A percentile compares a stretch with the other conserved stretches of the same genome.
Conservation (phyloP, 2,797 vertebrate genomes). For the Sebastes diploproa region DNA sequence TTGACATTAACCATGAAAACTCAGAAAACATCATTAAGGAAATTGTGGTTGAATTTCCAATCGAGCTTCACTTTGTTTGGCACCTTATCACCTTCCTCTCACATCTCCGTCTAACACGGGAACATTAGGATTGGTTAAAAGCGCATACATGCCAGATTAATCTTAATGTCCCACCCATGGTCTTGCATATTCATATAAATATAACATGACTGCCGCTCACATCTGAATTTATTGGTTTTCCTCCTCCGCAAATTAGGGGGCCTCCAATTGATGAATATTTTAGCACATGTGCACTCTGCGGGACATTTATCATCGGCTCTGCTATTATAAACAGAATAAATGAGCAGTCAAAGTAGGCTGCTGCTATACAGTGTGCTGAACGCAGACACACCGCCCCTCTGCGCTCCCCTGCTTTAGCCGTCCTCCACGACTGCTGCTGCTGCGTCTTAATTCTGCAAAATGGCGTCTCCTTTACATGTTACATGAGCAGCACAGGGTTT, state of each 20-base stretch:
- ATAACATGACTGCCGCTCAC: constrained; percentile 80
- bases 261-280: constrained; percentile 98
- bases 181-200: constrained; percentile 84
- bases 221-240: constrained; percentile 84
- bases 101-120: constrained; percentile 41
- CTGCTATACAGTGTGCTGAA: constrained; percentile 33
- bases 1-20: constrained; percentile 42
- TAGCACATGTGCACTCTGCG: constrained; percentile 95
- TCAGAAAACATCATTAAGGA: constrained; percentile 55
- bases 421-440: constrained; percentile 31
- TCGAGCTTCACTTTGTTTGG: constrained; percentile 26
- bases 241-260: constrained; percentile 83
- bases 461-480: constrained; percentile 26
- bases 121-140: constrained; percentile 71
- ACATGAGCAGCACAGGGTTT: constrained; percentile 1
- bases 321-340: constrained; percentile 99
- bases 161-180: constrained; percentile 80
- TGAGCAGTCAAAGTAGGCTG: constrained; percentile 91
- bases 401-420: constrained; percentile 15
- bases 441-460: constrained; percentile 46
- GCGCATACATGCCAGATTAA: constrained; percentile 71
- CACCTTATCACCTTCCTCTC: constrained; percentile 40
- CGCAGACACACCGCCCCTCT: constrained; percentile 41
- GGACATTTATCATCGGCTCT: constrained; percentile 93
- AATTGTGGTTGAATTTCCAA: constrained; percentile 42